Conservation (phyloP, 2,888 invertebrate species). For the Limulus polyphemus region DNA sequence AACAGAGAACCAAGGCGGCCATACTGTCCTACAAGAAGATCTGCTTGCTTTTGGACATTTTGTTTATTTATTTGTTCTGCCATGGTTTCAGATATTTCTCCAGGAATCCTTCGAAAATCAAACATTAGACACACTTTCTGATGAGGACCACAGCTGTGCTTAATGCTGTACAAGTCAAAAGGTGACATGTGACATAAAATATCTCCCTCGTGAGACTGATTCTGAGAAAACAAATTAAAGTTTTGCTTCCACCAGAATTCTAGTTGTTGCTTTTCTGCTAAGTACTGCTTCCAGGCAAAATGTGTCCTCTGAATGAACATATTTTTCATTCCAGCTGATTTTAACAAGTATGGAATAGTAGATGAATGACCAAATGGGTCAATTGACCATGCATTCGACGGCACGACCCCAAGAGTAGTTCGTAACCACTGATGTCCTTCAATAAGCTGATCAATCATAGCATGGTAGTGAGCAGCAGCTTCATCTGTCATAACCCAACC, state of each 20-base stretch:
- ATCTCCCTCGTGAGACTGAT: constrained; percentile 37
- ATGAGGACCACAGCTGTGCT: constrained; percentile 90
- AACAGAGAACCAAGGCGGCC: constrained; percentile 75
- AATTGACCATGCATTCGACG: constrained; percentile 82
- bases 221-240: constrained; percentile 38
- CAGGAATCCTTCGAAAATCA: constrained; percentile 39
- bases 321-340: constrained; percentile 64
- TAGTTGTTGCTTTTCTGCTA: constrained; percentile 64
- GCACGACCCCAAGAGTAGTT: constrained; percentile 58
- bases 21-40: constrained; percentile 74
- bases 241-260: constrained; percentile 85
- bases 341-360: constrained; percentile 78
- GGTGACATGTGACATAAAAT: constrained; percentile 87
- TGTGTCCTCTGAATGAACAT: constrained; percentile 87
- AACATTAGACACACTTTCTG: constrained; percentile 49
- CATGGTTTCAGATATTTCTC: constrained; percentile 74
- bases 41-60: constrained; percentile 73
- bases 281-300: constrained; percentile 80
- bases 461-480: constrained; percentile 74
- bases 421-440: constrained; percentile 86
- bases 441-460: constrained; percentile 79
- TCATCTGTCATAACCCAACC: constrained; percentile 98
- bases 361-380: constrained; percentile 96
- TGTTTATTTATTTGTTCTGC: constrained; percentile 70
- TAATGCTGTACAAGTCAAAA: constrained; percentile 90